A percentile compares a stretch with the other conserved stretches of the same genome.
phyloP scores from a whole-genome alignment of 2,888 invertebrate genomes.

The Linnaemya tessellans region DNA sequence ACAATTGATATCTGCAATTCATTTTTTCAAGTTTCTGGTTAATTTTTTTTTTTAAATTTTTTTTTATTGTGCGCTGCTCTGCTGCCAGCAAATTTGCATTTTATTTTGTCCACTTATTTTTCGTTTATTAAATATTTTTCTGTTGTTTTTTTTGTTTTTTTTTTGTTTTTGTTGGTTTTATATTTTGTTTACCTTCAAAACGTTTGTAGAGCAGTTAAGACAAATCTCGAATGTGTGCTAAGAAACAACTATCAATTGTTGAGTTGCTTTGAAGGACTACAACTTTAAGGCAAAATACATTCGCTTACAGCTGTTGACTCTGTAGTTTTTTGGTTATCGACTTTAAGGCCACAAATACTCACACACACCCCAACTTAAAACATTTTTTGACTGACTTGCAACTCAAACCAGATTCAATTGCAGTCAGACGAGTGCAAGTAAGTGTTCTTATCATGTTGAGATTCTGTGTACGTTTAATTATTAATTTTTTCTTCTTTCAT shows the following conservation, averaged over 20 bases:
- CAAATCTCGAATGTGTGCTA: conserved; percentile 51
- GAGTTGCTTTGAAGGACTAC: conserved; percentile 68
- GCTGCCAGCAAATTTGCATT: conserved; percentile 12
- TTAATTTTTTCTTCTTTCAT: conserved; percentile 6
- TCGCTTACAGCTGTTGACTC: conserved; percentile 61
- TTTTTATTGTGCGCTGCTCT: conserved; percentile 1
- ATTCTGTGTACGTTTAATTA: conserved; percentile 4
- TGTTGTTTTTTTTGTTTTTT: too few species aligned
- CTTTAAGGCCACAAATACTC: conserved; percentile 58
- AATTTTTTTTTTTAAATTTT: background rate
- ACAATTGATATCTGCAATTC: conserved; percentile 54
- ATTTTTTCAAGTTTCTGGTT: background rate
- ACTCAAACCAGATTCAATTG: conserved; percentile 48
- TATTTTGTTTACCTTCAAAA: conserved; percentile 63
- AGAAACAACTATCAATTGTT: conserved; percentile 66
- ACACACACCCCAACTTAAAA: background rate
- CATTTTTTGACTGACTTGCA: background rate
- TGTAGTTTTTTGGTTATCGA: conserved; percentile 57
- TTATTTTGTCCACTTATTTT: conserved; percentile 21
- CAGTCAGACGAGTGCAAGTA: background rate
- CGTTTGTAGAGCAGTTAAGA: conserved; percentile 52
- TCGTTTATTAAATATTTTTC: conserved; percentile 23
- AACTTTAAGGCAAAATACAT: conserved; percentile 59
- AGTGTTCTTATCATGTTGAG: conserved; percentile 28
- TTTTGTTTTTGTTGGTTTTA: background rate